Evolutionary conservation across 2,797 vertebrate genomes (phyloP).

Genomic region (Typhlichthys subterraneus): DNA sequence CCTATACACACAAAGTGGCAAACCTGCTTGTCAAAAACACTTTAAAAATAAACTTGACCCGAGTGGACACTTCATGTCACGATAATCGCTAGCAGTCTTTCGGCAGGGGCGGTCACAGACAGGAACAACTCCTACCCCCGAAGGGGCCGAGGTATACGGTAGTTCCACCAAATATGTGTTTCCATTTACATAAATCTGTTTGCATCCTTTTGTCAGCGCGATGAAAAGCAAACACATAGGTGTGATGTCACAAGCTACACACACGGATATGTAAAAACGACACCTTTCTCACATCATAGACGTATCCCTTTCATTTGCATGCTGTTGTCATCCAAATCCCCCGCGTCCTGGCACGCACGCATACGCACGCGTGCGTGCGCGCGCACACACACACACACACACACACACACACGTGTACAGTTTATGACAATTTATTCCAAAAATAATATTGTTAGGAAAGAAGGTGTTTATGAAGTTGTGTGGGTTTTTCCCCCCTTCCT

Average conservation of each 20-base stretch:
- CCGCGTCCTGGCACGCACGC: slow-evolving; percentile 20
- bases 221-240: background rate
- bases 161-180: too few species aligned
- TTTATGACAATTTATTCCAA: background rate
- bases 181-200: background rate
- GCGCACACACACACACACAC: background rate
- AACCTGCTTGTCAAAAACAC: slow-evolving; percentile 42
- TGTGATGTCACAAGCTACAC: too few species aligned
- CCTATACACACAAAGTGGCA: background rate
- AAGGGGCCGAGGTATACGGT: too few species aligned
- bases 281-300: background rate
- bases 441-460: slow-evolving; percentile 26
- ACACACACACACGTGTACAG: background rate
- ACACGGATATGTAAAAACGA: background rate
- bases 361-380: background rate
- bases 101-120: slow-evolving; percentile 1
- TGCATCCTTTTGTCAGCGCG: background rate
- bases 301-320: slow-evolving; percentile 1
- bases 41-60: slow-evolving; percentile 22
- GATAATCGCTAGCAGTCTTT: slow-evolving; percentile 12
- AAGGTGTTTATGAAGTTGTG: slow-evolving; percentile 45
- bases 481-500: slow-evolving; percentile 34
- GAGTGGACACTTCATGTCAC: slow-evolving; percentile 12
- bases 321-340: slow-evolving; percentile 18
- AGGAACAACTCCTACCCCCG: too few species aligned